Base-by-base conservation (phyloP, 37 sponge, comb jelly and placozoan species). In the Dysidea cf. avara region DNA sequence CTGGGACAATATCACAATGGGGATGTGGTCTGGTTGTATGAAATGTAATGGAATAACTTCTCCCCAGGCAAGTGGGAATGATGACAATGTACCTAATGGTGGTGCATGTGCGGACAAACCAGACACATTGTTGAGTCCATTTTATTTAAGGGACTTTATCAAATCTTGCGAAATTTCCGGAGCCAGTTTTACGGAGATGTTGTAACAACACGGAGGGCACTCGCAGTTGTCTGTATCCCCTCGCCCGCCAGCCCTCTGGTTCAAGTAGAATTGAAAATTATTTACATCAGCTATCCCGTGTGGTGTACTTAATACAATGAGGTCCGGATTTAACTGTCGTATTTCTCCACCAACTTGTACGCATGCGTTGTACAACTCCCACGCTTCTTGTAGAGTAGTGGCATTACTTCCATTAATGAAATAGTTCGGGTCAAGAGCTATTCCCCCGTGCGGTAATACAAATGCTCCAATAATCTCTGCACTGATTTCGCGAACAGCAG, bases 131-230 rank as follows among this genome's bases (percentile, higher is more conserved):
- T 20, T 35, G 48, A 36, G 49, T 20, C 6, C 20, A 52, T 13
- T 16, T 32, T 74, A 66, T 67, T 74, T 31, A 1, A 86, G 66
- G 3, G 55, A n/a, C 16, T 54, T 40, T 20, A 83, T 63, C 21
- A 87, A 21, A 3, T 32, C 18, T 1, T 35, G 43, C 9, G 90
- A 53, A 24, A 47, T 11, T 1, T 78, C 66, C 7, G 16, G 38
- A 39, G 84, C 81, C 43, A 89, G 51, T 34, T 29, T 29, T 3
- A 84, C 81, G 24, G 76, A 47, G 21, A 84, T 59, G 17, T 83
- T 84, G 76, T 84, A 89, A 53, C 90, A 89, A 39, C 90, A 89
- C 2, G 86, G 86, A 60, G 90, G 90, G 50, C 90, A 89, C 31
- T 20, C 75, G 55, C 90, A 89, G 63, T 89, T 89, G 58, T 89